Conservation (phyloP, 1,140 invertebrate genomes). For the Bombus consobrinus region DNA sequence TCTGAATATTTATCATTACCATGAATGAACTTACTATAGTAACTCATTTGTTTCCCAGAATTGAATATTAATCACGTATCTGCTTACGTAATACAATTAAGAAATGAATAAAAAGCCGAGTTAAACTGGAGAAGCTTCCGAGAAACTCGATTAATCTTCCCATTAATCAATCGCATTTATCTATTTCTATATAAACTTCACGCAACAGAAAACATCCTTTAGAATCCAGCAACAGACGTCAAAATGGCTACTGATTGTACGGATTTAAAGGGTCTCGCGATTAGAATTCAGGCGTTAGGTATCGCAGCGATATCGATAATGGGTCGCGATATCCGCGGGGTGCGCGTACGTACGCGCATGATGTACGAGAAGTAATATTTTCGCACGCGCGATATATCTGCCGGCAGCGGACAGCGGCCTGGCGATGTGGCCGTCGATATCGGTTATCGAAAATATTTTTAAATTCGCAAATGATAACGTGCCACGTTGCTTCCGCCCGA, state of each 20-base stretch:
- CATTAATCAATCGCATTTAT: neutral
- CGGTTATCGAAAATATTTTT: slow-evolving; percentile 68
- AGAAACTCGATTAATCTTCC: no score
- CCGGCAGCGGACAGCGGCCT: slow-evolving; percentile 61
- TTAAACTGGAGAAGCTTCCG: no score
- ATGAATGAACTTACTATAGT: no score
- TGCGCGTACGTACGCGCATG: slow-evolving; percentile 44
- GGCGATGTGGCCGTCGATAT: slow-evolving; percentile 65
- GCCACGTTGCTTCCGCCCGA: slow-evolving; percentile 25
- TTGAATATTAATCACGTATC: no score
- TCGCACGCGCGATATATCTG: slow-evolving; percentile 68
- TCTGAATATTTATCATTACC: no score
- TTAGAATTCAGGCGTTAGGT: slow-evolving; percentile 66
- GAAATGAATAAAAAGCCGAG: fast-evolving
- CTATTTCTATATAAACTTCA: neutral
- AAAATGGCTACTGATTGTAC: slow-evolving; percentile 34
- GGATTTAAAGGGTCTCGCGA: slow-evolving; percentile 40
- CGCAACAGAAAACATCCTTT: neutral
- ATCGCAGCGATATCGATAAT: slow-evolving; percentile 64
- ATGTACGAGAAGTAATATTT: slow-evolving; percentile 75
- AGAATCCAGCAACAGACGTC: neutral
- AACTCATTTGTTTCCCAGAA: no score
- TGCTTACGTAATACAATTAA: no score
- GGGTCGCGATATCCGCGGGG: slow-evolving; percentile 61
- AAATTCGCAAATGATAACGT: slow-evolving; percentile 53